These are phyloP conservation scores for Bombycilla garrulus DNA, from an alignment of 2,113 vertebrate species.

Conservation along the genomic window DNA sequence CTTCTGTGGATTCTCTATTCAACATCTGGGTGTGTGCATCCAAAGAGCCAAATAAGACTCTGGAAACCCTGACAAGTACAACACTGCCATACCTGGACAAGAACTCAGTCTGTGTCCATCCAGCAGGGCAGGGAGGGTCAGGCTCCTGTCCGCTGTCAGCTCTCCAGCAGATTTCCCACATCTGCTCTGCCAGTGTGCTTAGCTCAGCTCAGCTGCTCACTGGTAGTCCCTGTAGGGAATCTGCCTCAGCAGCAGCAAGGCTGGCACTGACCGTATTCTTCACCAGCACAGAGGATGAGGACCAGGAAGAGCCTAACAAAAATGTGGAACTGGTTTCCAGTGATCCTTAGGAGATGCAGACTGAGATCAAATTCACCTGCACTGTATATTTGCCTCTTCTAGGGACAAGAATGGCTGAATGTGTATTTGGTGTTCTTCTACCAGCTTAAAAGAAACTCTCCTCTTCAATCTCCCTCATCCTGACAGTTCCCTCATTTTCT, in stretches of 20 bases:
- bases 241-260: background rate
- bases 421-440: fast-evolving
- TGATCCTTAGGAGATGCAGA: background rate
- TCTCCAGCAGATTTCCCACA: background rate
- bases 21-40: fast-evolving
- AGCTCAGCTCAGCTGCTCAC: background rate
- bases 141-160: background rate
- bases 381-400: background rate
- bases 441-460: background rate
- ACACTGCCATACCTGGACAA: background rate
- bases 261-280: background rate
- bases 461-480: background rate
- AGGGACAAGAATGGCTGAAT: background rate
- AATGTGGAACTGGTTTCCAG: background rate
- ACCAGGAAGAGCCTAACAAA: background rate
- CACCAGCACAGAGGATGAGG: background rate
- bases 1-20: background rate
- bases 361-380: background rate
- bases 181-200: background rate
- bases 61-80: background rate
- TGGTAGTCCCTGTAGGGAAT: background rate
- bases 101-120: background rate
- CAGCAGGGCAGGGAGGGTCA: background rate
- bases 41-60: background rate
- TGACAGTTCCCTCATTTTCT: background rate